Evolutionary conservation across 2,797 vertebrate species (phyloP).

Genomic region (Acanthis flammea): DNA sequence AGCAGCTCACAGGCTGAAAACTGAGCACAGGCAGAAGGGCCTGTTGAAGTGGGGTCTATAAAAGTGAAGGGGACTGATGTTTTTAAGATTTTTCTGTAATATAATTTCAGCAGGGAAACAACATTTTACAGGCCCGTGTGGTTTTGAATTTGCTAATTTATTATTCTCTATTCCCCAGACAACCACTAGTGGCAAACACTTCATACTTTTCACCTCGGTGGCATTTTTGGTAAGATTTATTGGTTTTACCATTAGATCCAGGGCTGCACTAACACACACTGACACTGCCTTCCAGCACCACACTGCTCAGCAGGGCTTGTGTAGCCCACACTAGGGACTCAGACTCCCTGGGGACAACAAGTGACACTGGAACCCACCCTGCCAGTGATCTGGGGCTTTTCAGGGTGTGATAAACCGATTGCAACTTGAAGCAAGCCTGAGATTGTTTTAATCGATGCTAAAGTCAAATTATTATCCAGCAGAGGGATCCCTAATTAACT

Average conservation of each 20-base stretch:
- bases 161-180: slow-evolving; percentile 1
- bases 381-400: rapidly evolving
- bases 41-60: neutral
- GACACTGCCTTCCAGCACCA: neutral
- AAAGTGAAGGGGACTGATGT: neutral
- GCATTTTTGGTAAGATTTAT: slow-evolving; percentile 31
- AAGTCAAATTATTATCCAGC: neutral
- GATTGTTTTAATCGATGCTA: neutral
- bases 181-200: neutral
- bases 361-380: rapidly evolving
- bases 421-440: neutral
- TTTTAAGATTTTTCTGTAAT: neutral
- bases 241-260: neutral
- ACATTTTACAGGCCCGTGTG: neutral
- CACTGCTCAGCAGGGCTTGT: neutral
- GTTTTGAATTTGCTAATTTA: slow-evolving; percentile 29
- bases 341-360: rapidly evolving
- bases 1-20: neutral
- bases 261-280: rapidly evolving
- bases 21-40: rapidly evolving
- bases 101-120: slow-evolving; percentile 15
- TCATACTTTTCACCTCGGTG: neutral
- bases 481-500: neutral
- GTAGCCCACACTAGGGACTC: neutral
- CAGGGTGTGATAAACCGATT: neutral